Evolutionary conservation across 1,140 invertebrate genomes (phyloP), one percentile per base, ranked within the genome.

Genomic region (Aphis craccivora): DNA sequence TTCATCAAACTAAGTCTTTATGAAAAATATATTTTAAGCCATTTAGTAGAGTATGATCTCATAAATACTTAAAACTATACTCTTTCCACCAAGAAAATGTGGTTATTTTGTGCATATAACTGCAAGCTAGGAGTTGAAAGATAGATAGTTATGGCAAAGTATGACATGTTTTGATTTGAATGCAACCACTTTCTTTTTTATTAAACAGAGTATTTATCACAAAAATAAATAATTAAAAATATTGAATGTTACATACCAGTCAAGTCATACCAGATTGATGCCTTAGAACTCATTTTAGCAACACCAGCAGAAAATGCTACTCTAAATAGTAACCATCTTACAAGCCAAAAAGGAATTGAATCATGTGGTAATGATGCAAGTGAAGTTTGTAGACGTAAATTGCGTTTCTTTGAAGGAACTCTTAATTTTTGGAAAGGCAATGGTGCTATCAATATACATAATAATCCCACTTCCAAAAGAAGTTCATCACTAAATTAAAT

Each of bases 231-330:
- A 43, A 84, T 84, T 84, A 40, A 84, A 40, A 84, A 43, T 84
- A 43, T 40, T 40, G 43, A 40, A n/a, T 18, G 22, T n/a, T 76
- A 94, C 94, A 94, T 96, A 98, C 97, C 97, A 95, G 97, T 96
- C 23, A 98, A 96, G 94, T 96, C 96, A 98, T 98, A 98, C 97
- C 97, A 98, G 23, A 97, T 96, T 30, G 97, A 97, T 95, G 97
- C 98, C 22, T 96, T 96, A 95, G 96, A 97, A n/a, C 96, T 96
- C 45, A 98, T 95, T 95, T 98, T 98, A 0, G 97, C 96, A 48
- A 97, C 96, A 55, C 97, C 97, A 76, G 96, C 97, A 8, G 97
- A 96, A 95, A 98, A 97, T 95, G 98, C 96, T 11, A 98, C 96
- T 55, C 98, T 96, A 94, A 98, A 98, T 4, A 98, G 95, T 30